Evolutionary conservation across 1,140 invertebrate genomes (phyloP).

Genomic region (Drosophila prosaltans): DNA sequence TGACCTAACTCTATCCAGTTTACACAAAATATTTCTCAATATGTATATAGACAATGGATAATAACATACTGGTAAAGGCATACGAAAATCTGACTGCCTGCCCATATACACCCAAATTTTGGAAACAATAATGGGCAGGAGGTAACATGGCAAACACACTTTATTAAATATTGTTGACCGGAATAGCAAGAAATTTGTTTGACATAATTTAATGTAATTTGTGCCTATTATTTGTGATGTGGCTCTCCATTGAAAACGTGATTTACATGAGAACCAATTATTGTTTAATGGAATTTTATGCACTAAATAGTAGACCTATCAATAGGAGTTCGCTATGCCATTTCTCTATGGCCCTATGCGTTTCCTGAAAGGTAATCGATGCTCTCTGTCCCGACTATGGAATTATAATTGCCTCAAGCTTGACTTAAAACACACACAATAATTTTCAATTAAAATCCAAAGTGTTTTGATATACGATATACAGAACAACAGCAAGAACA

Average conservation of each 20-base stretch:
- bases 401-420: slow-evolving; percentile 13
- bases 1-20: not conserved
- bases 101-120: not conserved
- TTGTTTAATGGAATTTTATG: not conserved
- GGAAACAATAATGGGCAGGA: slow-evolving; percentile 12
- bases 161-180: slow-evolving; percentile 27
- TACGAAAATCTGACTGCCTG: not conserved
- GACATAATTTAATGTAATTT: slow-evolving; percentile 39
- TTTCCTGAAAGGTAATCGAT: slow-evolving; percentile 31
- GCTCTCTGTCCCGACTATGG: not conserved
- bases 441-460: slow-evolving; percentile 54
- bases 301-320: not conserved
- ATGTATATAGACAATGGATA: not conserved
- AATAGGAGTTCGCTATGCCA: not conserved
- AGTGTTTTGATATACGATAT: slow-evolving; percentile 32
- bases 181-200: slow-evolving; percentile 2
- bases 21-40: not conserved
- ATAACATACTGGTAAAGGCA: not conserved
- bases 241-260: slow-evolving; percentile 25
- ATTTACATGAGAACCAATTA: slow-evolving; percentile 35
- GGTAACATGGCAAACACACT: slow-evolving; percentile 13
- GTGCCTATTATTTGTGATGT: slow-evolving; percentile 31
- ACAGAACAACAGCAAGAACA: slow-evolving; percentile 36
- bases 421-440: slow-evolving; percentile 34
- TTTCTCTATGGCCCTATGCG: slow-evolving; percentile 9